Percentiles rank a stretch among this genome's conserved stretches.
Evolutionary conservation across 2,797 vertebrate species (phyloP).

Genomic region (Mustela erminea): DNA sequence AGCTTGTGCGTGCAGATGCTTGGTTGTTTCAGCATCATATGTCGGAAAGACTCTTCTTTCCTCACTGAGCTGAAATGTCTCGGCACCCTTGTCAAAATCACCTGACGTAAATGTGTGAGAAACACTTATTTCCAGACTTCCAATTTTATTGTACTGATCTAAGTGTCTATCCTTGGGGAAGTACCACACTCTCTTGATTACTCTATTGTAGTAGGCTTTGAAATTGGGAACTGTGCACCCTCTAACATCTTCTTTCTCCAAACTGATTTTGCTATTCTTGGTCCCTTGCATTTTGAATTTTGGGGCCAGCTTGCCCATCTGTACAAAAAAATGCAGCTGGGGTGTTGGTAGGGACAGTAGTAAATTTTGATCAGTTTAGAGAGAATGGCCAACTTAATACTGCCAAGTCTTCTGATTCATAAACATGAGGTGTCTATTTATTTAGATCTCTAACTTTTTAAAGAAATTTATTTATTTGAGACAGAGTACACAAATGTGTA

Average conservation of each 20-base stretch:
- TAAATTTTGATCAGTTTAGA: no score
- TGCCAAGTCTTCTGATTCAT: neutral
- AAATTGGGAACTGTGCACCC: neutral
- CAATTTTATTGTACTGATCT: neutral
- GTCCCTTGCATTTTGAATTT: neutral
- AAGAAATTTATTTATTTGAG: neutral
- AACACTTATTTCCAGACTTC: neutral
- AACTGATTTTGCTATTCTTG: neutral
- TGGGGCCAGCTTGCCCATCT: neutral
- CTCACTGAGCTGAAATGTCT: neutral
- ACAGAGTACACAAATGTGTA: neutral
- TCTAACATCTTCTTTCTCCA: neutral
- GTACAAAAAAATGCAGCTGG: neutral
- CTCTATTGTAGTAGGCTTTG: neutral
- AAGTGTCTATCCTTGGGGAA: neutral
- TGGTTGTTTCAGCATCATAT: neutral
- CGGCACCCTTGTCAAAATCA: neutral
- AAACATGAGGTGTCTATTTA: neutral
- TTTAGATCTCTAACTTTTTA: neutral
- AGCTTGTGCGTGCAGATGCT: neutral
- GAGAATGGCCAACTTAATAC: no score
- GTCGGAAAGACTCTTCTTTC: neutral
- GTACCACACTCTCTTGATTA: neutral
- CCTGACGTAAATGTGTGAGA: neutral
- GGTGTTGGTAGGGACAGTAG: neutral